phyloP scores from a whole-genome alignment of 1,140 invertebrate genomes.

The Rhopalosiphum maidis region DNA sequence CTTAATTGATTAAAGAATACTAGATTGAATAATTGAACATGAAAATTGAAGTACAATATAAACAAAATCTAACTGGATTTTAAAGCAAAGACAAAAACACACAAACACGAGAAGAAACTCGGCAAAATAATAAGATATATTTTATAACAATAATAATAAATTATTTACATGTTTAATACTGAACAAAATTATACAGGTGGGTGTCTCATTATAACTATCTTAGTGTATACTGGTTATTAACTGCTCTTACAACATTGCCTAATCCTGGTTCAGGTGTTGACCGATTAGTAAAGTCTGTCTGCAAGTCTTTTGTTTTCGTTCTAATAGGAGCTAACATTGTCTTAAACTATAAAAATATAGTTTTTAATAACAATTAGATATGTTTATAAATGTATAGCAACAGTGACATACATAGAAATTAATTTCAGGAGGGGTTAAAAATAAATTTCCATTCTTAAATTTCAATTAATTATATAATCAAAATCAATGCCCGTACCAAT shows the following conservation, averaged over 20 bases:
- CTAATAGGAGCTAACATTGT: constrained; percentile 54
- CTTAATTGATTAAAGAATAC: background rate
- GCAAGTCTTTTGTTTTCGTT: constrained; percentile 54
- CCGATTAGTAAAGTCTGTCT: constrained; percentile 52
- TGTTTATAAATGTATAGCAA: background rate
- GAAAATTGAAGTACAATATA: constrained; percentile 14
- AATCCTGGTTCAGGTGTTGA: constrained; percentile 48
- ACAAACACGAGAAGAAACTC: constrained; percentile 2
- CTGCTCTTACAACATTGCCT: constrained; percentile 45
- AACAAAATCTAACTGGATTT: background rate
- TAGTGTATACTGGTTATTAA: constrained; percentile 54
- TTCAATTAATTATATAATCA: too few species aligned
- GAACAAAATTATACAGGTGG: constrained; percentile 40
- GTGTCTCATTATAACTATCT: constrained; percentile 31
- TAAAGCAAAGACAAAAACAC: constrained; percentile 9
- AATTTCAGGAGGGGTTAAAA: too few species aligned
- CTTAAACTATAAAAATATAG: constrained; percentile 40
- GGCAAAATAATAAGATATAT: constrained; percentile 2
- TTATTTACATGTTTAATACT: constrained; percentile 27
- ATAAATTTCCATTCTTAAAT: too few species aligned
- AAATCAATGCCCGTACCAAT: too few species aligned
- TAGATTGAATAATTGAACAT: constrained; percentile 4
- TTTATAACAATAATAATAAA: constrained; percentile 30
- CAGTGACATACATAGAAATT: too few species aligned
- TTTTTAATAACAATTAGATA: background rate